Evolutionary conservation across 2,888 invertebrate species (phyloP), one percentile per base, ranked within the genome.

Genomic region (Coenonympha glycerion): DNA sequence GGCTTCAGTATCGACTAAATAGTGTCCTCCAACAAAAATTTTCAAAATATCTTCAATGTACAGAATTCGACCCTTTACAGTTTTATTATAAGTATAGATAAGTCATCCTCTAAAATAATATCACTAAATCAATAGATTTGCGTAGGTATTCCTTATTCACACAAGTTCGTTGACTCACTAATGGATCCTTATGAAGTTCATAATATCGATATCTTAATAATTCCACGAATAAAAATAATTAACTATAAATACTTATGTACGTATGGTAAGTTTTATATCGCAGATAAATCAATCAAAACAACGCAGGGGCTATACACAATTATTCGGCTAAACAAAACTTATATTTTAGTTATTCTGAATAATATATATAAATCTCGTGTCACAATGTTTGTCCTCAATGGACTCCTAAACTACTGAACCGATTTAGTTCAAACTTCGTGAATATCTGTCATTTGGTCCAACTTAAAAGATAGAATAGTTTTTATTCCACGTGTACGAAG

Each of bases 71-170:
- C n/a, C n/a, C n/a, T n/a, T n/a, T n/a, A n/a, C n/a, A n/a, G n/a
- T n/a, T n/a, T n/a, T n/a, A n/a, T n/a, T n/a, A n/a, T n/a, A n/a
- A 18, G 41, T 9, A 31, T 22, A 37, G 37, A 31, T 16, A 30
- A 37, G 24, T 39, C 39, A 26, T 13, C 30, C 6, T 45, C 31
- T 39, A 45, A 26, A 45, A 39, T 39, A 26, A 50, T 36, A 42
- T 45, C 37, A 45, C 31, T 26, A 33, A 50, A 50, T 45, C 49
- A 45, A 16, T 39, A 13, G 24, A 39, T 37, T 47, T 52, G 21
- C 31, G 41, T 15, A 31, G n/a, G n/a, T 55, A 44, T 19, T 51
- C 36, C 46, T 42, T 51, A 47, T 52, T 47, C 55, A 50, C 49
- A 53, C 40, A 24, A 53, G 40, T 46, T 53, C 31, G 26, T 37